Evolutionary conservation across 2,113 vertebrate genomes (phyloP), one percentile per base, ranked within the genome.

Genomic region (Gorilla gorilla): DNA sequence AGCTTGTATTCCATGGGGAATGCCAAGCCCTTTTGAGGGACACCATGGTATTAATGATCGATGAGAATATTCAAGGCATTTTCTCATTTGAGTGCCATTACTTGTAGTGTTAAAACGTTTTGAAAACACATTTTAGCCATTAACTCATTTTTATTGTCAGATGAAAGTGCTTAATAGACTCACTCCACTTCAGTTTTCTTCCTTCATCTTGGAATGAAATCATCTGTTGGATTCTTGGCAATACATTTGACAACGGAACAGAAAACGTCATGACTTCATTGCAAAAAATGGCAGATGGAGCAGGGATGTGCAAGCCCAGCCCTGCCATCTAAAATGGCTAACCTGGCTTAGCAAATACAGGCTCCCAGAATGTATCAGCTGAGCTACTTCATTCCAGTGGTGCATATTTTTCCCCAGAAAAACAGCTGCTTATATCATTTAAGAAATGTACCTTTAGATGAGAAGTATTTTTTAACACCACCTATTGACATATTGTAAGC

Each of bases 81-180:
- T 95, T 82, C 94, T 87, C 97, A 96, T 88, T 96, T 78, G 96
- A 97, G 80, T 68, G 52, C 55, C 92, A 92, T 97, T 96, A 92
- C 96, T 94, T 79, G 92, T 81, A 45, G 90, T 98, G 97, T 96
- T 96, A 94, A 98, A 95, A 94, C 81, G 1, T 96, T 97, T 92
- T 68, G 90, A 92, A 96, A 98, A 98, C 98, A 97, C 95, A 94
- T 97, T 96, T 97, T 94, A 87, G 96, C 94, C 97, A 97, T 98
- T 97, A 96, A 98, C 97, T 98, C 97, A 97, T 96, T 97, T 98
- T 97, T 97, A 98, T 94, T 97, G 97, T 96, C 98, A 97, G 94
- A 98, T 96, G 95, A 96, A 95, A 97, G 96, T 78, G 96, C 97
- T 86, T 98, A 92, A 97, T 95, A 97, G 97, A 94, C 94, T 98